These are phyloP conservation scores for Antechinus stuartii DNA, from an alignment of 2,113 vertebrate genomes.

Conservation along the genomic window DNA sequence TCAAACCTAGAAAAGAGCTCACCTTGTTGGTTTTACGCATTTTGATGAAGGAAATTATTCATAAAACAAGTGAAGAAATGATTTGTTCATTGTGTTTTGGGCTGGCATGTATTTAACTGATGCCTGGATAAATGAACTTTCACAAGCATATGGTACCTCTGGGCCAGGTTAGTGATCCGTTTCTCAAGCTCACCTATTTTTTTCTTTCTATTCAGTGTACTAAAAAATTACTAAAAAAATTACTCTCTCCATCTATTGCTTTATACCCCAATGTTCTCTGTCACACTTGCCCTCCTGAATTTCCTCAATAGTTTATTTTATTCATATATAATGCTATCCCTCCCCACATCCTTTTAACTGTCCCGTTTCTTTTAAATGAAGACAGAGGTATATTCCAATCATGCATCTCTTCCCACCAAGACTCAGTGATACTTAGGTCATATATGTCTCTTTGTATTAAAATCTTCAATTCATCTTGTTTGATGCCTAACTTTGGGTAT, in stretches of 20 bases:
- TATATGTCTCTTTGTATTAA: not conserved
- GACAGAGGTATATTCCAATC: not conserved
- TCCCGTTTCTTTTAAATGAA: not conserved
- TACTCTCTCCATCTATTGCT: not conserved
- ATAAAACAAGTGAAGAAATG: not conserved
- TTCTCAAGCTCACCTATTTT: not conserved
- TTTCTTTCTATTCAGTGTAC: not conserved
- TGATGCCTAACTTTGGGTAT: not conserved
- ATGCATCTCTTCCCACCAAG: not conserved
- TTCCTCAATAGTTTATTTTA: too few relatives aligned
- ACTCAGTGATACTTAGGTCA: not conserved
- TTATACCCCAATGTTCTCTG: not conserved
- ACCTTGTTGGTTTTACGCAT: not conserved
- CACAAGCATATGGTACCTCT: too few relatives aligned
- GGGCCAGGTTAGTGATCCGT: too few relatives aligned
- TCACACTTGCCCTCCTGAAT: too few relatives aligned
- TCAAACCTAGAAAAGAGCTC: not conserved
- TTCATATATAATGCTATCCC: too few relatives aligned
- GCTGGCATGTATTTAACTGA: not conserved
- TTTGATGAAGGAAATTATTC: not conserved
- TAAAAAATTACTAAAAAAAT: not conserved
- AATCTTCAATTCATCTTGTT: not conserved
- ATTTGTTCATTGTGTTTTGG: not conserved
- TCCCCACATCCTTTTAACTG: not conserved
- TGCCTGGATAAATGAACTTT: too few relatives aligned